Evolutionary conservation across 1,140 invertebrate genomes (phyloP).

Genomic region (Cherax destructor): DNA sequence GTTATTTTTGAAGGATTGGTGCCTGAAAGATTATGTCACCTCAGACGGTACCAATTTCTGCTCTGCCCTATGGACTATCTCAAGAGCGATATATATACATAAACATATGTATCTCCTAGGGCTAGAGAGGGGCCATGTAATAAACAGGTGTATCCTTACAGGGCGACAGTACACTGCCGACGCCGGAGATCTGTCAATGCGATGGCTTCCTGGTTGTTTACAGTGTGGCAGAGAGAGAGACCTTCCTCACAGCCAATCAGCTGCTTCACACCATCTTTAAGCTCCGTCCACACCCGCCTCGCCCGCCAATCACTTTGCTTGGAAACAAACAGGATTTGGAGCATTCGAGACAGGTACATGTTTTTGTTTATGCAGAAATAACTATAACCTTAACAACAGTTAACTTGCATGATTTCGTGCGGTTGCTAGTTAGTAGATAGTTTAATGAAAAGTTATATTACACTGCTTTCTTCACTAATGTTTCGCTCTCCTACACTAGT

Average conservation of each 20-base stretch:
- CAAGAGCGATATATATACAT: not conserved
- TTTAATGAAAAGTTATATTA: too few species aligned
- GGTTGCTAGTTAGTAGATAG: too few species aligned
- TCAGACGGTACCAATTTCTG: too few species aligned
- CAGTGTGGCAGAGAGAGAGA: conserved; percentile 50
- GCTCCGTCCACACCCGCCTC: conserved; percentile 39
- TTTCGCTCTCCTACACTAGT: too few species aligned
- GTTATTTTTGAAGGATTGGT: too few species aligned
- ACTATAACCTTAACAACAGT: too few species aligned
- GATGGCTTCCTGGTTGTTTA: conserved; percentile 63
- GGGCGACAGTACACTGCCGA: conserved; percentile 34
- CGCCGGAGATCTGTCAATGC: conserved; percentile 53
- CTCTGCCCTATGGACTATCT: too few species aligned
- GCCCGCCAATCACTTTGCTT: conserved; percentile 54
- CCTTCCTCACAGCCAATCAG: conserved; percentile 51
- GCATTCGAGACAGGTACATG: conserved; percentile 47
- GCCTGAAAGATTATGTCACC: too few species aligned
- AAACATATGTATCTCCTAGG: not conserved
- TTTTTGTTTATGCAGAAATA: not conserved
- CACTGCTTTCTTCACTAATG: too few species aligned
- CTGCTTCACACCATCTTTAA: conserved; percentile 56
- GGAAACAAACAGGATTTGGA: conserved; percentile 62
- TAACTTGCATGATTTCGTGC: too few species aligned
- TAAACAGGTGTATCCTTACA: not conserved
- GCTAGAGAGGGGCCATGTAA: too few species aligned